Conservation (phyloP, 2,888 invertebrate species). For the Drosophila buzzatii region DNA sequence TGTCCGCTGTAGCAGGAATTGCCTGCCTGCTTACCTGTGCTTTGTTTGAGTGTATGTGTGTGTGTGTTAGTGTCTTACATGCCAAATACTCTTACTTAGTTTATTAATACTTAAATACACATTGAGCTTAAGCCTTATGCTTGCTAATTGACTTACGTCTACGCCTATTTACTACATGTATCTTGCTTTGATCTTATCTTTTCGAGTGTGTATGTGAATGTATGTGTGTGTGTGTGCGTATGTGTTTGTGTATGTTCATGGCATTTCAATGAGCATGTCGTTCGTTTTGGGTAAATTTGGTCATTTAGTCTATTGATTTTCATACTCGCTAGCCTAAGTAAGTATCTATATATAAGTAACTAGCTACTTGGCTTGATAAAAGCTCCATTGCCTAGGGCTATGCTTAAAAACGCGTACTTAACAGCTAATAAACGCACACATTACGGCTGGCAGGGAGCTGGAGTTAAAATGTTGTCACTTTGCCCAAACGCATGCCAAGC, state of each 20-base stretch:
- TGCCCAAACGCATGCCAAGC: conserved; percentile 89
- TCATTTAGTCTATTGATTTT: conserved; percentile 77
- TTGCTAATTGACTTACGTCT: conserved; percentile 75
- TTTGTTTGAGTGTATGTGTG: background rate
- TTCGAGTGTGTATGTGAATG: background rate
- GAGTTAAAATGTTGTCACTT: conserved; percentile 89
- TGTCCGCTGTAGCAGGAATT: conserved; percentile 50
- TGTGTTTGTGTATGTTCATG: conserved; percentile 49
- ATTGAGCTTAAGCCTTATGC: conserved; percentile 69
- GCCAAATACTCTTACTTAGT: conserved; percentile 68
- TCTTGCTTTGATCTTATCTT: conserved; percentile 30
- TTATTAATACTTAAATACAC: conserved; percentile 79
- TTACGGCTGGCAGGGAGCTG: conserved; percentile 43
- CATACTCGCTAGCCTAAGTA: conserved; percentile 54
- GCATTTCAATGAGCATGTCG: conserved; percentile 78
- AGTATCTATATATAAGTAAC: conserved; percentile 43
- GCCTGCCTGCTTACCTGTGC: conserved; percentile 10
- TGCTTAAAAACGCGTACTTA: conserved; percentile 60
- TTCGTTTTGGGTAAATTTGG: conserved; percentile 70
- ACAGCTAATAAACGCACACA: conserved; percentile 80
- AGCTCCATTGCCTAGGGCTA: conserved; percentile 40
- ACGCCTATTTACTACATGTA: conserved; percentile 38
- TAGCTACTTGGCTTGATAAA: conserved; percentile 34
- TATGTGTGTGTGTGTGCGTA: conserved; percentile 8
- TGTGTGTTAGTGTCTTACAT: conserved; percentile 40